phyloP scores from a whole-genome alignment of 2,113 vertebrate genomes.

The Cebidichthys violaceus region DNA sequence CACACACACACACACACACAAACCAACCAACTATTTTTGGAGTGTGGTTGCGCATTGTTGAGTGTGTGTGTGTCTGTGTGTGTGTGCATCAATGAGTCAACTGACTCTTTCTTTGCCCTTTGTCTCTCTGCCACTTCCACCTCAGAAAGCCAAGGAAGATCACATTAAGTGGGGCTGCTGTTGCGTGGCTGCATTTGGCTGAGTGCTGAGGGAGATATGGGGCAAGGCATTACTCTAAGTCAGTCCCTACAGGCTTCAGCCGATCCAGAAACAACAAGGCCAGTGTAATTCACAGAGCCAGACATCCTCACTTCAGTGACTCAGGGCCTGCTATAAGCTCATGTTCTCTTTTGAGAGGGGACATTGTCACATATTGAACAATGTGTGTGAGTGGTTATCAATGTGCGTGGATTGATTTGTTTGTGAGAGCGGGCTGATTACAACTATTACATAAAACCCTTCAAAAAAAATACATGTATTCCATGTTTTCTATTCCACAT shows the following conservation, averaged over 20 bases:
- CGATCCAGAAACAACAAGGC: slow-evolving; percentile 81
- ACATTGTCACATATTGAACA: slow-evolving; percentile 55
- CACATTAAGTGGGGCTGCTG: slow-evolving; percentile 81
- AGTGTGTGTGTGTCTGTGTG: slow-evolving; percentile 57
- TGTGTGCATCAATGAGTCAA: slow-evolving; percentile 71
- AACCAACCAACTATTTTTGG: slow-evolving; percentile 71
- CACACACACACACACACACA: slow-evolving; percentile 54
- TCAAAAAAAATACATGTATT: neutral
- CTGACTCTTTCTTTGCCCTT: slow-evolving; percentile 72
- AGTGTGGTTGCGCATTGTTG: slow-evolving; percentile 56
- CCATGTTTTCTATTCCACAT: neutral
- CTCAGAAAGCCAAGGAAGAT: slow-evolving; percentile 80
- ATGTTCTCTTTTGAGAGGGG: slow-evolving; percentile 54
- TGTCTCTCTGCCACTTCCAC: slow-evolving; percentile 76
- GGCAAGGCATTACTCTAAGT: slow-evolving; percentile 81
- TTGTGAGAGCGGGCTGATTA: neutral
- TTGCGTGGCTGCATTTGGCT: slow-evolving; percentile 79
- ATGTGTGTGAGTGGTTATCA: slow-evolving; percentile 29
- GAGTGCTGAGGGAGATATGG: slow-evolving; percentile 81
- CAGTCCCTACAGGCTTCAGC: slow-evolving; percentile 78
- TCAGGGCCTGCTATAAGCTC: slow-evolving; percentile 68
- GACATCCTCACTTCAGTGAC: slow-evolving; percentile 77
- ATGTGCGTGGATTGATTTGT: neutral
- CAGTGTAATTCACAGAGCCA: slow-evolving; percentile 77
- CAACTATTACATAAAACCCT: neutral